Evolutionary conservation across 2,797 vertebrate genomes (phyloP), one percentile per base, ranked within the genome.

Genomic region (Argya squamiceps): DNA sequence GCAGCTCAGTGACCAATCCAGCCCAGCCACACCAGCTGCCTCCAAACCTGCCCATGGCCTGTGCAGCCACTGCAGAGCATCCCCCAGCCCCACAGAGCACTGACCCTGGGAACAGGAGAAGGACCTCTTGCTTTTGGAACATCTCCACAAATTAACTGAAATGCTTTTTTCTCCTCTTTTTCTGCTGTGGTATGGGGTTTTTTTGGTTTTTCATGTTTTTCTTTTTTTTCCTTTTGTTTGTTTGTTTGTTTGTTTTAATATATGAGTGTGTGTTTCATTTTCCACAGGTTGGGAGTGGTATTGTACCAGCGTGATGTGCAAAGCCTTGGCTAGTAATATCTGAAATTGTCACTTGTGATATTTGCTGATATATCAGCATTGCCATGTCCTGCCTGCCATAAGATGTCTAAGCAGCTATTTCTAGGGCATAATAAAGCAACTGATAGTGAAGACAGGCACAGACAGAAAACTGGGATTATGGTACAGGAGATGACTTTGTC

Each of bases 371-470:
- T 22, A 46, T 3, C 1, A 1, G 23, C 34, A 56, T 15, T 23
- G 50, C 63, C 69, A 69, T 0, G 0, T 78, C 6, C 4, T 3
- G 3, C 55, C 70, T 36, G 52, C 50, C 10, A 0, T 6, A n/a
- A 56, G 59, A 50, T 0, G 5, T 49, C 47, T 74, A 74, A 41
- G 32, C 47, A 79, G 39, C 43, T 83, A 71, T 41, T 75, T 82
- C 55, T 58, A 73, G 60, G 37, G 39, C 39, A 39, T 43, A 79
- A 67, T n/a, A 83, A 50, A 74, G 21, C 46, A 50, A 47, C 30
- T 47, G 47, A 43, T 14, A 36, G 27, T 12, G 24, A 88, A 65
- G 60, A 63, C 12, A 1, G 2, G 30, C 19, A 69, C 23, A 24
- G 32, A 37, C 30, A 86, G 56, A 64, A 73, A 80, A 88, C 10